Evolutionary conservation across 2,888 invertebrate genomes (phyloP).

Genomic region (Ichneumoninae sp.): DNA sequence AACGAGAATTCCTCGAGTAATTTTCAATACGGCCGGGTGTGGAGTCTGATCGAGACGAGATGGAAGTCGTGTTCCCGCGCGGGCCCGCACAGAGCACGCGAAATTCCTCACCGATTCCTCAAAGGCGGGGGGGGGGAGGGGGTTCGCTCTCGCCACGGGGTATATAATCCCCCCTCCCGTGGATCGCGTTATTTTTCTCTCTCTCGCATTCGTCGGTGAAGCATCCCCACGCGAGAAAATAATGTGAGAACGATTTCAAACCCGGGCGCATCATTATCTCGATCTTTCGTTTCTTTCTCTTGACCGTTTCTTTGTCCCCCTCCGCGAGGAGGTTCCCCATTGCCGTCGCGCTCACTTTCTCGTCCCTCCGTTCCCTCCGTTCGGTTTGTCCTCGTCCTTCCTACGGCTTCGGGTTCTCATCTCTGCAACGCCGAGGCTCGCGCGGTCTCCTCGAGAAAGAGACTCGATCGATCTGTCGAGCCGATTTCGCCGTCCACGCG

Average conservation of each 20-base stretch:
- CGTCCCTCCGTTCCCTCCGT: conserved; percentile 45
- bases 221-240: conserved; percentile 80
- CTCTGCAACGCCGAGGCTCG: conserved; percentile 5
- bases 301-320: conserved; percentile 43
- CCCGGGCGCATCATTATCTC: conserved; percentile 81
- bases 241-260: conserved; percentile 83
- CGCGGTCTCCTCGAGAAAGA: conserved; percentile 42
- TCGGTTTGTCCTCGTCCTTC: conserved; percentile 44
- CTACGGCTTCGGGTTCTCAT: conserved; percentile 17
- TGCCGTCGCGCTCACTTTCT: conserved; percentile 61
- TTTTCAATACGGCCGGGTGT: conserved; percentile 54
- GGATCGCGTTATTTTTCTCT: conserved; percentile 49
- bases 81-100: conserved; percentile 53
- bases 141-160: conserved; percentile 66
- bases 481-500: conserved; percentile 76
- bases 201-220: conserved; percentile 16
- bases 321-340: conserved; percentile 40
- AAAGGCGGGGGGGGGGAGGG: conserved; percentile 60
- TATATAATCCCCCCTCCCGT: conserved; percentile 62
- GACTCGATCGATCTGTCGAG: conserved; percentile 79
- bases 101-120: conserved; percentile 60
- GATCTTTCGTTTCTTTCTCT: conserved; percentile 66
- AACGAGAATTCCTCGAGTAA: conserved; percentile 53
- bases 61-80: conserved; percentile 31
- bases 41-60: conserved; percentile 23